phyloP scores from a whole-genome alignment of 1,140 invertebrate genomes.

The Oedothorax gibbosus region DNA sequence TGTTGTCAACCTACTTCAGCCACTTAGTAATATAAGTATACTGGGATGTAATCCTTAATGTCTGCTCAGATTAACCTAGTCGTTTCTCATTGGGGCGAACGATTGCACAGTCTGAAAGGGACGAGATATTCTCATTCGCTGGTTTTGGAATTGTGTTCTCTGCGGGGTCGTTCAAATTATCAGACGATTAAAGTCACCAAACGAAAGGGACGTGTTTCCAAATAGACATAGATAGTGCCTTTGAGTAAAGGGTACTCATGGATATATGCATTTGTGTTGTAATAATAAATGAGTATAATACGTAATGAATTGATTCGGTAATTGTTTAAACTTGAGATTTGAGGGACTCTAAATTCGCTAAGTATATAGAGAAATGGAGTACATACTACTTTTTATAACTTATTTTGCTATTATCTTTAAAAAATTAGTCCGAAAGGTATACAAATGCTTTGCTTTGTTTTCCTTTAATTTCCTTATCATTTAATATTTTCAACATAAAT shows the following conservation, averaged over 20 bases:
- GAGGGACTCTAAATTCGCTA: too few species aligned
- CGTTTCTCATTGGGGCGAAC: slow-evolving; percentile 32
- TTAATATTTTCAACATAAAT: too few species aligned
- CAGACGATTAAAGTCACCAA: slow-evolving; percentile 14
- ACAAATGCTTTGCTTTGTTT: too few species aligned
- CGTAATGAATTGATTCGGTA: background rate
- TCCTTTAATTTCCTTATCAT: too few species aligned
- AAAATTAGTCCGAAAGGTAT: too few species aligned
- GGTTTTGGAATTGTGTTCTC: slow-evolving; percentile 18
- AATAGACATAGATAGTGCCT: slow-evolving; percentile 16
- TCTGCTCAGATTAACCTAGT: slow-evolving; percentile 31
- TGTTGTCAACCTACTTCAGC: too few species aligned
- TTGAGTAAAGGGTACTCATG: too few species aligned
- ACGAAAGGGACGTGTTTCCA: background rate
- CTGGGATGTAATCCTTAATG: slow-evolving; percentile 27
- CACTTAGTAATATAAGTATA: too few species aligned
- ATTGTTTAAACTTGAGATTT: too few species aligned
- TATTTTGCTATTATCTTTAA: too few species aligned
- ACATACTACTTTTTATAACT: too few species aligned
- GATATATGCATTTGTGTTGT: background rate
- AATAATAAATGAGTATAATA: background rate
- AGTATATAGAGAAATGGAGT: too few species aligned
- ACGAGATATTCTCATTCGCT: background rate
- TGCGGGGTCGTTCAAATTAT: slow-evolving; percentile 27
- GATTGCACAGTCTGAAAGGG: background rate